A percentile compares a stretch with the other conserved stretches of the same genome.
Conservation (phyloP, 1,140 invertebrate species). For the Archegozetes longisetosus region DNA sequence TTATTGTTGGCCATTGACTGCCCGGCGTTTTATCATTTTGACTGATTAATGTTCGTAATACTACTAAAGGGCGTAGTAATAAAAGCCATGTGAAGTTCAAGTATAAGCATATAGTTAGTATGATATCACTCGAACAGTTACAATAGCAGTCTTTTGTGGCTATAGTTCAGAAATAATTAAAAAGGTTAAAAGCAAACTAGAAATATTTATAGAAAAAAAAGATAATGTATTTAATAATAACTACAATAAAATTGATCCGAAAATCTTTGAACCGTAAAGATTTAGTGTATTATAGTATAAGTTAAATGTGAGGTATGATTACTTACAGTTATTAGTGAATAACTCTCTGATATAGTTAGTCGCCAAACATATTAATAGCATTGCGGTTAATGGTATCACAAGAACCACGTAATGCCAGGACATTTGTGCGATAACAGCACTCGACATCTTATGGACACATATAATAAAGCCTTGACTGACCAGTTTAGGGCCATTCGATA, state of each 20-base stretch:
- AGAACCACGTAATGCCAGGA: conserved; percentile 21
- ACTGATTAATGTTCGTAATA: conserved; percentile 15
- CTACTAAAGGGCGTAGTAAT: conserved; percentile 19
- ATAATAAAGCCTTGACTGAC: conserved; percentile 19
- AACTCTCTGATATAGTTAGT: neutral
- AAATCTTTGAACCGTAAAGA: neutral
- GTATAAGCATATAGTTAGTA: conserved; percentile 12
- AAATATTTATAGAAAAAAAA: conserved; percentile 1
- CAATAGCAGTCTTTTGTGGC: neutral
- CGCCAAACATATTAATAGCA: conserved; percentile 16
- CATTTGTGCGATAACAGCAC: conserved; percentile 17
- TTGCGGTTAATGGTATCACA: conserved; percentile 18
- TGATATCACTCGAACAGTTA: conserved; percentile 9
- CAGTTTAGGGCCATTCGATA: neutral
- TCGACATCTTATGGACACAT: conserved; percentile 19
- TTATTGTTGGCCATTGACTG: conserved; percentile 3
- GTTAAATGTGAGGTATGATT: neutral
- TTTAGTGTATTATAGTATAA: neutral
- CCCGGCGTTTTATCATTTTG: neutral
- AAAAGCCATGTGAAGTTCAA: conserved; percentile 22
- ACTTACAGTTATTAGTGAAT: neutral
- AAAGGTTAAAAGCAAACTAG: neutral
- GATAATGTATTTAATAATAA: neutral
- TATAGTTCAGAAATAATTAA: neutral
- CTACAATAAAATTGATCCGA: neutral